phyloP scores from a whole-genome alignment of 2,797 vertebrate species.

The Pangasius djambal region DNA sequence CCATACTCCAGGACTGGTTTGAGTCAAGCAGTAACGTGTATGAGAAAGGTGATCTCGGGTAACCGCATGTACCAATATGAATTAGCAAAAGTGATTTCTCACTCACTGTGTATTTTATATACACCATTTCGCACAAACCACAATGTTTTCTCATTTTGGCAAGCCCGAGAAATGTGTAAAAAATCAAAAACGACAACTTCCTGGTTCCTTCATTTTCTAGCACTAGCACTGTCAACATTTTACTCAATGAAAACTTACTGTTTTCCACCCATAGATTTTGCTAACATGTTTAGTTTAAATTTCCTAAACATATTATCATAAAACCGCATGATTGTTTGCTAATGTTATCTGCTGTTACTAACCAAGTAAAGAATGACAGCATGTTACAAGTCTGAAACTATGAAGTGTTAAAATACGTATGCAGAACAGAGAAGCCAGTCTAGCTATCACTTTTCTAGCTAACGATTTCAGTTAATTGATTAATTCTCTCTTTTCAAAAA shows the following conservation, averaged over 20 bases:
- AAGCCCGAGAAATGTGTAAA: background rate
- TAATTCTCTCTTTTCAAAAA: background rate
- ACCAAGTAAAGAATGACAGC: background rate
- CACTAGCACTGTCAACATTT: background rate
- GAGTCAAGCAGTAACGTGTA: background rate
- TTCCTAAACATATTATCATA: background rate
- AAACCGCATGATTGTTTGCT: background rate
- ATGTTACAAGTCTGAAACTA: background rate
- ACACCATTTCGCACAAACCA: background rate
- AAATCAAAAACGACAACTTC: background rate
- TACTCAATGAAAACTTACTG: background rate
- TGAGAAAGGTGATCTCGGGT: background rate
- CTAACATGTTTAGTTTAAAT: background rate
- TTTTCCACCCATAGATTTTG: background rate
- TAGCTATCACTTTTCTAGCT: background rate
- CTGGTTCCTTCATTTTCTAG: background rate
- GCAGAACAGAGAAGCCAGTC: background rate
- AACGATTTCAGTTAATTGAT: background rate
- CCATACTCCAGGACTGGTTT: background rate
- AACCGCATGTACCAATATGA: background rate
- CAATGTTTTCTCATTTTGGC: background rate
- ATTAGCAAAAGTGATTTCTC: slow-evolving; percentile 1
- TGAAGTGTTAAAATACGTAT: background rate
- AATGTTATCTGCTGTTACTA: background rate
- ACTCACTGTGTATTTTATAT: background rate